Base-by-base conservation (phyloP, 1,140 invertebrate species). In the Aradophagus sp. region DNA sequence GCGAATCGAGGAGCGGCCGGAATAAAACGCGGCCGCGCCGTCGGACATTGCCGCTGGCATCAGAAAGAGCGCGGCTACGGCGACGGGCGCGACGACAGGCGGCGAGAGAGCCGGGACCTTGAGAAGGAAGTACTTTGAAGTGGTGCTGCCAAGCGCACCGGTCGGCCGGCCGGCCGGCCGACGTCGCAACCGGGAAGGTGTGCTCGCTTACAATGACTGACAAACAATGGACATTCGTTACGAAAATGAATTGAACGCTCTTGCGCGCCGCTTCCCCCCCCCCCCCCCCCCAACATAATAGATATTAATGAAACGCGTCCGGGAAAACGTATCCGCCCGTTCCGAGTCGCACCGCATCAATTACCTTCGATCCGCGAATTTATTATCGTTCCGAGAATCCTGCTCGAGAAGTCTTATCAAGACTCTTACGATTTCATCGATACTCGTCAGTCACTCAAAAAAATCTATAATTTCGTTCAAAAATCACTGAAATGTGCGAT, bases 171-270 rank as follows among this genome's bases (percentile, higher is more conserved):
- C 70, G 56, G 69, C 53, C 50, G 62, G 5, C 34, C 58, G 38
- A 58, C 68, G 59, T 53, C 52, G 62, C 45, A 62, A 56, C 19
- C 66, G 52, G 59, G 67, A 71, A 71, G 53, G 61, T 65, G 59
- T 65, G 65, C 47, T 53, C 23, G 56, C 63, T 62, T 56, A 77
- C 72, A 80, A 81, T 74, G 75, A 76, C 69, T 47, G 68, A 63
- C 77, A 75, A 80, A 81, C 80, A 81, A 80, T 81, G 41, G 68
- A 62, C 65, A 73, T 68, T 81, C 78, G 78, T 81, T 80, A 80
- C 73, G 67, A 59, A 71, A 67, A 72, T 69, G 68, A 78, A 80
- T 79, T 73, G 47, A 38, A 39, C 61, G 52, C 48, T 62, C 55
- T 65, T 52, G 45, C 47, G 38, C 59, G 58, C 69, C 52, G 52